Evolutionary conservation across 2,888 invertebrate species (phyloP).

Genomic region (Mantis religiosa): DNA sequence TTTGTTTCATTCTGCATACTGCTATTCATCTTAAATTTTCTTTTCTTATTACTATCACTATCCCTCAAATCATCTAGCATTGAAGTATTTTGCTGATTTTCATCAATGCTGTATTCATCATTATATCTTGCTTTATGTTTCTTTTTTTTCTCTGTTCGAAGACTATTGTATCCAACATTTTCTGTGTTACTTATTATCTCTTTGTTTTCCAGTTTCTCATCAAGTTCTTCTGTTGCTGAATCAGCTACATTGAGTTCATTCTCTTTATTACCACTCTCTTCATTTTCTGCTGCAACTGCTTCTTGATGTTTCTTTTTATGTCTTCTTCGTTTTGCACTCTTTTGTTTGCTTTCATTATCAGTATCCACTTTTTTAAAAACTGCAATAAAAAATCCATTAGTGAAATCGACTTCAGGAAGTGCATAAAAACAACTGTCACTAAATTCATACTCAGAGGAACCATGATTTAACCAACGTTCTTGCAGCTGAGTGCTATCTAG

Average conservation of each 20-base stretch:
- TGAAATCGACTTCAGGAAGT: constrained; percentile 68
- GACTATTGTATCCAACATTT: not conserved
- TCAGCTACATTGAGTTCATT: constrained; percentile 27
- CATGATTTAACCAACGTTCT: constrained; percentile 64
- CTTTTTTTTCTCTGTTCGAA: not conserved
- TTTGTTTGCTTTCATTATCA: not conserved
- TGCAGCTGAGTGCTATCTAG: constrained; percentile 57
- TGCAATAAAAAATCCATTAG: constrained; percentile 94
- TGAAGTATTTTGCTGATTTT: not conserved
- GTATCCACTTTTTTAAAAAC: constrained; percentile 60
- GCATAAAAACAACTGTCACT: constrained; percentile 76
- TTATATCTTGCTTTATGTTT: not conserved
- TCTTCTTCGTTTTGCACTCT: constrained; percentile 19
- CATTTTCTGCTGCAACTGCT: constrained; percentile 18
- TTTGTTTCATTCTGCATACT: not conserved
- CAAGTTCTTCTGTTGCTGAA: constrained; percentile 12
- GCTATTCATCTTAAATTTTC: not conserved
- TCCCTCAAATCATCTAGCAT: not conserved
- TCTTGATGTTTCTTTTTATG: constrained; percentile 21
- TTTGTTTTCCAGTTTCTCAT: not conserved
- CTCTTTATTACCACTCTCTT: constrained; percentile 26
- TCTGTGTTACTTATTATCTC: not conserved
- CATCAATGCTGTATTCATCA: not conserved
- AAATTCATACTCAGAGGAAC: constrained; percentile 60
- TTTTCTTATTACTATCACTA: not conserved